These are phyloP conservation scores for Anodontia alba DNA, from an alignment of 2,888 invertebrate species.

Conservation along the genomic window DNA sequence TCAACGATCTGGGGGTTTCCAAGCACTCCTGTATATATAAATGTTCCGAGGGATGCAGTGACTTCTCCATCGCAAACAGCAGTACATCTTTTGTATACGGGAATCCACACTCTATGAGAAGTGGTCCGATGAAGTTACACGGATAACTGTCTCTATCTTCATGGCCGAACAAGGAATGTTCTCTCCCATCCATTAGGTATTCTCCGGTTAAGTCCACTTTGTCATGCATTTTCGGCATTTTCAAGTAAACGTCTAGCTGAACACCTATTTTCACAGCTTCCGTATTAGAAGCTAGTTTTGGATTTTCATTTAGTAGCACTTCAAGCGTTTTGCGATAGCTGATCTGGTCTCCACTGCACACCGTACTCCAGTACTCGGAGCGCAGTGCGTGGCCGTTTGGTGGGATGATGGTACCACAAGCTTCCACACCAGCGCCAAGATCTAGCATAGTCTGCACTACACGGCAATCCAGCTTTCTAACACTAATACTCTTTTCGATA, in stretches of 20 bases:
- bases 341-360: neutral
- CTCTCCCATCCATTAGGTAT: neutral
- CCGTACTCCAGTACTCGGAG: conserved; percentile 3
- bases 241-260: neutral
- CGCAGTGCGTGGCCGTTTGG: neutral
- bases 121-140: neutral
- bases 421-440: neutral
- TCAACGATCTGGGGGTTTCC: neutral
- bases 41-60: neutral
- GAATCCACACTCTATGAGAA: conserved; percentile 6
- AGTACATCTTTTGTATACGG: neutral
- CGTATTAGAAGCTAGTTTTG: neutral
- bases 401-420: neutral
- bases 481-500: conserved; percentile 1
- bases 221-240: conserved; percentile 9
- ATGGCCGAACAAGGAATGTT: neutral
- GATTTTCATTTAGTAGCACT: neutral
- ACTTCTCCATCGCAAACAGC: neutral
- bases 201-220: neutral
- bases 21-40: neutral
- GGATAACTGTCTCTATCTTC: neutral
- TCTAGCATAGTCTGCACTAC: neutral
- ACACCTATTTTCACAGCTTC: neutral
- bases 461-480: neutral
- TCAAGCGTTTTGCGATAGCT: neutral